Base-by-base conservation (phyloP, 2,113 vertebrate species). In the Petrocephalus zakoni region DNA sequence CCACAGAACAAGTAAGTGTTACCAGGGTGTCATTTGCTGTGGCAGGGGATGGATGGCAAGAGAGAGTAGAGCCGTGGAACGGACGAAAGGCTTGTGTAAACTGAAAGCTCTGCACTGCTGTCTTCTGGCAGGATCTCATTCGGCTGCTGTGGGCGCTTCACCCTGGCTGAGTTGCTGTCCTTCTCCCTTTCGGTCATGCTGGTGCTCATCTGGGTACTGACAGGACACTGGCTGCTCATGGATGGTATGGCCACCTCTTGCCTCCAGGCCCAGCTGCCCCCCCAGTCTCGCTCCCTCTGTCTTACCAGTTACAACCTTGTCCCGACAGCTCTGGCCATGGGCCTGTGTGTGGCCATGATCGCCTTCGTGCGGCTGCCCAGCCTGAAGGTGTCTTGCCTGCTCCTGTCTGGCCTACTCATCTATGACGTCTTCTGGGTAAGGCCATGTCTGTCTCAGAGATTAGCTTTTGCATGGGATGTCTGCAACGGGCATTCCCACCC, bases 371-470 rank as follows among this genome's bases (percentile, higher is more conserved):
- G 98, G 88, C 96, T 99, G 90, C 98, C 98, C 52, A 99, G 98
- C 95, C 97, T 99, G 92, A 99, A 99, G 96, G 98, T 99, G 90
- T 99, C 98, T 88, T 99, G 98, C 94, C 96, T 99, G 94, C 96
- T 99, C 58, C 96, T 99, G 92, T 99, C 98, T 34, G 98, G 98
- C 90, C 96, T 99, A 88, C 97, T 99, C 92, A 99, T 99, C 94
- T 99, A 99, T 89, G 98, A 99, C 91, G 98, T 99, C 86, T 99
- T 99, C 93, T 99, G 98, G 98, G 98, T 99, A 96, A 97, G 98
- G 88, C 91, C 81, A 64, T 68, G 42, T 56, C 25, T 85, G 89
- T 88, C 47, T n/a, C 46, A 53, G 2, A 75, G 68, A 5, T 75
- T 37, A 17, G 68, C 25, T 37, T 75, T 75, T 75, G 4, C 2